Evolutionary conservation across 2,113 vertebrate genomes (phyloP).

Genomic region (Cyrtonyx montezumae): DNA sequence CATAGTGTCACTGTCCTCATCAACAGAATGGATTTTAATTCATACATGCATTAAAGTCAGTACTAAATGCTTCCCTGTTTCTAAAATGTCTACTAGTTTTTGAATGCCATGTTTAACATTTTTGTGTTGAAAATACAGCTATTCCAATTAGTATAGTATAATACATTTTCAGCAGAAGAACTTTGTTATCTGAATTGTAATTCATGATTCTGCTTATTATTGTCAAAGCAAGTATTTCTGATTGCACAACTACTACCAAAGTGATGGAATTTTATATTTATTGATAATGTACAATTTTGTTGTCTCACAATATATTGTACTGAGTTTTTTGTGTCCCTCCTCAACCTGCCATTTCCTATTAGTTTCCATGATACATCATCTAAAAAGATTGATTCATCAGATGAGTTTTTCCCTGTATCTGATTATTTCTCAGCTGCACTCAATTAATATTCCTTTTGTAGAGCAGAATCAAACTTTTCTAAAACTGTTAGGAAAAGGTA

Average conservation of each 20-base stretch:
- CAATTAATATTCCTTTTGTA: background rate
- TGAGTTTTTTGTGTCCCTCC: background rate
- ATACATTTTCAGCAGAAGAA: background rate
- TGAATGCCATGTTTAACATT: fast-evolving
- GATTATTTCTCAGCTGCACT: background rate
- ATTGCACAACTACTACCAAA: fast-evolving
- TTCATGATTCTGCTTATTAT: background rate
- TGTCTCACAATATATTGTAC: background rate
- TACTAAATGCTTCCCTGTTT: background rate
- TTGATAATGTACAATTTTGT: background rate
- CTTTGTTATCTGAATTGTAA: background rate
- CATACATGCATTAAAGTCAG: background rate
- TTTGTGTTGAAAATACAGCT: background rate
- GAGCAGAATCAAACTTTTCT: background rate
- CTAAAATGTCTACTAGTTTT: background rate
- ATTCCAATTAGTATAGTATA: background rate
- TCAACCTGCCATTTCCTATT: background rate
- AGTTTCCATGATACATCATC: background rate
- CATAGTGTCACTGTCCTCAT: background rate
- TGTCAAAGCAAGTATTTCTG: background rate
- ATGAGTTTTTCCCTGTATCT: background rate
- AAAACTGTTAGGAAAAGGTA: background rate
- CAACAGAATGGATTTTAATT: background rate
- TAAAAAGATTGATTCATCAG: background rate
- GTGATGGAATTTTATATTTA: background rate